Evolutionary conservation across 2,888 invertebrate species (phyloP), one percentile per base, ranked within the genome.

Genomic region (Calliopum simillimum): DNA sequence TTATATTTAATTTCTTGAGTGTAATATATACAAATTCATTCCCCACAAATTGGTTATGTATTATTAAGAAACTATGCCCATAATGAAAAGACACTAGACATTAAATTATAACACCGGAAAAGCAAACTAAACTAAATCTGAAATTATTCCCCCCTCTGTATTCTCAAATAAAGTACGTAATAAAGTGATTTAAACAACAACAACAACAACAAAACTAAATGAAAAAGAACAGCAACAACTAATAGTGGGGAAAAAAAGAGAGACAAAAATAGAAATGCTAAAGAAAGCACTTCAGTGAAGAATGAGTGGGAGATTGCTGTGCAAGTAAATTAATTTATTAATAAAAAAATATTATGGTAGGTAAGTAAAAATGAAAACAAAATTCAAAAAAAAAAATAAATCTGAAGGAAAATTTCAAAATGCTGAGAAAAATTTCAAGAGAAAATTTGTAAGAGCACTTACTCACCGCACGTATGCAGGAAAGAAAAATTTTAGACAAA

Each of bases 341-440:
- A 49, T 33, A 49, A 68, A 53, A 59, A 53, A 53, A 58, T 71
- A 71, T 71, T 71, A 71, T 51, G 71, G 71, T 71, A 71, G 71
- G 71, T 71, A 71, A 71, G 70, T 70, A 53, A 66, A 65, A 62
- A 25, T 21, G 41, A 65, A 43, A 49, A 56, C 56, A 16, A 47
- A 23, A 53, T 14, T 19, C 8, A 55, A 3, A 33, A 19, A 21
- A 23, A 43, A n/a, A 23, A 49, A 58, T 13, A 14, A 19, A 49
- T 25, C n/a, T 0, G 14, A 8, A 51, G 12, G 55, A 6, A n/a
- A 4, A 11, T 25, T 25, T 25, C 25, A 13, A 46, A 44, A 66
- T 23, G n/a, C 8, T 33, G 47, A 58, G 43, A 53, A 53, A 53
- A 21, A 53, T 53, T 19, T 23, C 53, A 58, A 41, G 33, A 33